Evolutionary conservation across 1,140 invertebrate genomes (phyloP), one percentile per base, ranked within the genome.

Genomic region (Atta cephalotes): DNA sequence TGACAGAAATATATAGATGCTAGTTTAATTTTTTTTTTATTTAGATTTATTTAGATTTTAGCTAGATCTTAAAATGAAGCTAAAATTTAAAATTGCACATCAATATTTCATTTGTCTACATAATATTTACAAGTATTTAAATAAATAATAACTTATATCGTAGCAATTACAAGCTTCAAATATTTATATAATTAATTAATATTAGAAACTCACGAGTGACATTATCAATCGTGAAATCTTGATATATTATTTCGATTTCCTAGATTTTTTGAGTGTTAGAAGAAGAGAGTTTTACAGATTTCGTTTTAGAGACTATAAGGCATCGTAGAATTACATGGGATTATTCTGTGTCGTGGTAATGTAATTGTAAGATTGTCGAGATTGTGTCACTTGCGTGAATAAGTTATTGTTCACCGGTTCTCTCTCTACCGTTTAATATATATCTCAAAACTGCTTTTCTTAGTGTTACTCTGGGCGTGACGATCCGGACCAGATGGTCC

Each of bases 401-500:
- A 84, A 84, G 74, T 84, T 84, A 84, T 84, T 84, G 70, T 84
- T 74, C 21, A 35, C 79, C 18, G 66, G 16, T 49, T 39, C 21
- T 79, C 35, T 84, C 18, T 45, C 39, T 45, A 45, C 39, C 62
- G 3, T 79, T 85, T 86, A 66, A 63, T 80, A 18, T 68, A 56
- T 68, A 56, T 68, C 18, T 79, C 35, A 35, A 68, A 86, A 80
- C 76, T 80, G 49, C 63, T 51, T n/a, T 35, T 35, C n/a, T n/a
- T 21, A 25, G 35, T 28, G 76, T 49, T 56, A 82, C 51, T 65
- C 58, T 71, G 66, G 78, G 85, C 78, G 85, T 86, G 66, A 82
- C 85, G 77, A 63, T 86, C 68, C 31, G 45, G 21, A 53, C 85
- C 85, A 86, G 78, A 72, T 86, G 85, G 65, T 86, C 66, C 21